phyloP scores from a whole-genome alignment of 2,113 vertebrate genomes.

The Trachemys scripta region DNA sequence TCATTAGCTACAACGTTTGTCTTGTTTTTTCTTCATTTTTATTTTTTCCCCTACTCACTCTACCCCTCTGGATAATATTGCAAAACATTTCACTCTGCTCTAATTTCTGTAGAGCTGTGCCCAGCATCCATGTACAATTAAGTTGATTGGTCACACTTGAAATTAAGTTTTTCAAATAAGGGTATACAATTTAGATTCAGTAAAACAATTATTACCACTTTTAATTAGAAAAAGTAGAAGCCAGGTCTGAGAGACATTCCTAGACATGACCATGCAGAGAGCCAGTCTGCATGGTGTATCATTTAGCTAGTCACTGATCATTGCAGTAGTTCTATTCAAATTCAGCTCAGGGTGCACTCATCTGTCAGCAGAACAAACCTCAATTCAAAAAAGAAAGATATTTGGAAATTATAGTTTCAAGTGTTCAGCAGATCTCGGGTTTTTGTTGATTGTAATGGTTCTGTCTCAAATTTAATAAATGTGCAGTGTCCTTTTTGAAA shows the following conservation, averaged over 20 bases:
- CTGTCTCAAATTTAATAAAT: constrained; percentile 38
- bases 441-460: constrained; percentile 32
- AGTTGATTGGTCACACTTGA: constrained; percentile 79
- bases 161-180: constrained; percentile 81
- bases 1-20: not conserved
- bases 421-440: not conserved
- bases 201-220: constrained; percentile 78
- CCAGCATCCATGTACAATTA: constrained; percentile 62
- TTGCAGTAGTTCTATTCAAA: constrained; percentile 58
- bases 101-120: constrained; percentile 66
- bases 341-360: constrained; percentile 29
- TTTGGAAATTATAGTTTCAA: constrained; percentile 40
- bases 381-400: constrained; percentile 50
- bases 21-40: constrained; percentile 39
- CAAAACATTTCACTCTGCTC: constrained; percentile 53
- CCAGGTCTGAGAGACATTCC: constrained; percentile 51
- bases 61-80: constrained; percentile 52
- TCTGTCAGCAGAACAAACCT: constrained; percentile 55
- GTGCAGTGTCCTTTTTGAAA: not conserved
- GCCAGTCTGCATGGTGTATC: constrained; percentile 17
- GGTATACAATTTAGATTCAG: constrained; percentile 79
- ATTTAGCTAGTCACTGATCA: constrained; percentile 47
- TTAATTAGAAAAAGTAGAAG: constrained; percentile 79
- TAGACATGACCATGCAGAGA: constrained; percentile 36
- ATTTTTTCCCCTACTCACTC: constrained; percentile 18